These are phyloP conservation scores for Saccostrea cuccullata DNA, from an alignment of 1,140 invertebrate genomes.

Conservation along the genomic window DNA sequence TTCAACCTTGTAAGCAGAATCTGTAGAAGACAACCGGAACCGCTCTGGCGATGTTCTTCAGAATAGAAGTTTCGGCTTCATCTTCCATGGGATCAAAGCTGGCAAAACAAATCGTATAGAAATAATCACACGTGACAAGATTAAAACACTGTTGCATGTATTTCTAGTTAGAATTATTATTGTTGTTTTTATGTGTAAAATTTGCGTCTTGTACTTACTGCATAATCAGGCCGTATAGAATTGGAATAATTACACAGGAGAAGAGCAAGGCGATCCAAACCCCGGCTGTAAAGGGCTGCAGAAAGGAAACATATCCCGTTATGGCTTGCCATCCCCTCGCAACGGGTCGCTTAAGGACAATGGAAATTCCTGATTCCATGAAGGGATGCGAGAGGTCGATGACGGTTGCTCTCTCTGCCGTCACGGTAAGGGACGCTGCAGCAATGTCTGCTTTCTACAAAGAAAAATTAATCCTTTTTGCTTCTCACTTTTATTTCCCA, in stretches of 20 bases:
- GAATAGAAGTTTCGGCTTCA: not conserved
- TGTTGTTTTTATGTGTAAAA: not conserved
- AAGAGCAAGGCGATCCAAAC: constrained; percentile 38
- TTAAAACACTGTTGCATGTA: not conserved
- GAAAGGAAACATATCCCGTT: constrained; percentile 14
- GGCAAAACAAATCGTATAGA: too few species aligned
- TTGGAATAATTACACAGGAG: not conserved
- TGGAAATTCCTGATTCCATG: not conserved
- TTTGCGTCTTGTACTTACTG: not conserved
- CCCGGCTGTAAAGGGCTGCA: constrained; percentile 16
- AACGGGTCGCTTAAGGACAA: constrained; percentile 34
- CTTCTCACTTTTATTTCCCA: too few species aligned
- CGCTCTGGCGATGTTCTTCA: constrained; percentile 3
- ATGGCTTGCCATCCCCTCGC: not conserved
- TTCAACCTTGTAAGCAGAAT: constrained; percentile 40
- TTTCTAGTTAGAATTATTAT: not conserved
- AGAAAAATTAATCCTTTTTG: not conserved
- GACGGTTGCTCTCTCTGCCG: constrained; percentile 15
- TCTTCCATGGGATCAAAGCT: constrained; percentile 45
- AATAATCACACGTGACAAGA: not conserved
- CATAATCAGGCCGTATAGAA: constrained; percentile 6
- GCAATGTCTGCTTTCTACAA: constrained; percentile 45
- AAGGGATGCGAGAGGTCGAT: constrained; percentile 41
- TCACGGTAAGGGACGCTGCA: constrained; percentile 36
- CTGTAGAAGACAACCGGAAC: constrained; percentile 38